Evolutionary conservation across 2,113 vertebrate species (phyloP).

Genomic region (Urocolius indicus): DNA sequence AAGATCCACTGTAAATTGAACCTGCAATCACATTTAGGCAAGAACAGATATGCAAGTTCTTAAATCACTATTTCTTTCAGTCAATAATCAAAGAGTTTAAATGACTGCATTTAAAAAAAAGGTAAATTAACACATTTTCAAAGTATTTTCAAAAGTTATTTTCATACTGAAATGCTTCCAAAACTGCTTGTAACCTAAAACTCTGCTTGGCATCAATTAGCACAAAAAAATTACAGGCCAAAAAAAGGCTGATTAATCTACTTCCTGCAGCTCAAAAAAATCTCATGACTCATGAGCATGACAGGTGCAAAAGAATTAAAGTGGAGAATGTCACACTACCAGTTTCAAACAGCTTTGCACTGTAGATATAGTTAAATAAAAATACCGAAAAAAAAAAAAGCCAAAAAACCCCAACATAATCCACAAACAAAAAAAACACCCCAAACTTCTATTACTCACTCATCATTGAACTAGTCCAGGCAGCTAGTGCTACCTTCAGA

Average conservation of each 20-base stretch:
- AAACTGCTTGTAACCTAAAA: conserved; percentile 1
- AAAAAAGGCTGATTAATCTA: conserved; percentile 26
- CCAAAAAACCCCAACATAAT: not conserved
- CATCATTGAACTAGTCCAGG: not conserved
- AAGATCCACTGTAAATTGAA: conserved; percentile 64
- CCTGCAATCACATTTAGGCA: conserved; percentile 32
- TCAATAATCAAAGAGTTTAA: conserved; percentile 50
- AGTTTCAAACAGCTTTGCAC: conserved; percentile 21
- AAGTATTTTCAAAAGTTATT: conserved; percentile 44
- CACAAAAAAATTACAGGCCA: conserved; percentile 6
- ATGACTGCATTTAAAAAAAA: conserved; percentile 7
- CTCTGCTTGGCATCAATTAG: not conserved
- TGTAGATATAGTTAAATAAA: conserved; percentile 31
- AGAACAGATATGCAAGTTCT: conserved; percentile 38
- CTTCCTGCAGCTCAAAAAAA: not conserved
- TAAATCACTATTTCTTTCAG: conserved; percentile 49
- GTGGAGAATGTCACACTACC: not conserved
- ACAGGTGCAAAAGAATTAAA: conserved; percentile 42
- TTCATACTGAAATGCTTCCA: conserved; percentile 13
- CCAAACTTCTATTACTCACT: not conserved
- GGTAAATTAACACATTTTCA: conserved; percentile 31
- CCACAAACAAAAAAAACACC: not conserved
- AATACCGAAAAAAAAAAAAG: not conserved
- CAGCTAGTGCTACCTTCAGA: not conserved
- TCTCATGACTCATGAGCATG: conserved; percentile 8